Base-by-base conservation (phyloP, 2,888 invertebrate species). In the Drosophila birchii region DNA sequence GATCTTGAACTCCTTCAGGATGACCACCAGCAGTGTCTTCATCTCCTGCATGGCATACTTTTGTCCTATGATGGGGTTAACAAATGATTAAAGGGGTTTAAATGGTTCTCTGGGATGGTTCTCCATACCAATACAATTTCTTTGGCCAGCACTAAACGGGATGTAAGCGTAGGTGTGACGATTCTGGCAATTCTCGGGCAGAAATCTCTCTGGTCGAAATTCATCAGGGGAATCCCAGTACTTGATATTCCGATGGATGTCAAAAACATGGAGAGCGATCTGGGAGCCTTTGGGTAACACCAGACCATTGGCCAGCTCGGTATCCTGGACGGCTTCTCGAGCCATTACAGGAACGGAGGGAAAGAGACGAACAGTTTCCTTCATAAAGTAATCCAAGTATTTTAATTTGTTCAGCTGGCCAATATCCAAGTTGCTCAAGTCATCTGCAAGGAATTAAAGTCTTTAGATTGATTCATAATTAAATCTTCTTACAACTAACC, bases 341-440 rank as follows among this genome's bases (percentile, higher is more conserved):
- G 93, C 93, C 54, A 95, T 93, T 12, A 94, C 92, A 20, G 94
- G 94, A 2, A 95, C 95, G 41, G 95, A 94, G 0, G 96, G 95
- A 76, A 94, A 95, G 12, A 95, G 80, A 26, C 95, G 92, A 71
- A 77, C 23, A 0, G 75, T 77, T 36, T 86, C 85, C 60, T 86
- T 86, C 0, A 86, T 29, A 36, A 88, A 88, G 49, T 87, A 86
- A 2, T 89, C 89, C 51, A 86, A 49, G 26, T 89, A 74, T 16
- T 77, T 80, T 0, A 87, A 60, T 3, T 89, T 87, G 0, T 68
- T 56, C 0, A 86, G 9, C 26, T 78, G 76, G 43, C 68, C 73
- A 0, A 71, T 51, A n/a, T 87, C 76, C 60, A 89, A 18, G 39
- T 79, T 82, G 55, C 63, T 72, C 1, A 89, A 58, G 36, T 86